These are phyloP conservation scores for Mallotus villosus DNA, from an alignment of 2,797 vertebrate genomes.

Conservation along the genomic window DNA sequence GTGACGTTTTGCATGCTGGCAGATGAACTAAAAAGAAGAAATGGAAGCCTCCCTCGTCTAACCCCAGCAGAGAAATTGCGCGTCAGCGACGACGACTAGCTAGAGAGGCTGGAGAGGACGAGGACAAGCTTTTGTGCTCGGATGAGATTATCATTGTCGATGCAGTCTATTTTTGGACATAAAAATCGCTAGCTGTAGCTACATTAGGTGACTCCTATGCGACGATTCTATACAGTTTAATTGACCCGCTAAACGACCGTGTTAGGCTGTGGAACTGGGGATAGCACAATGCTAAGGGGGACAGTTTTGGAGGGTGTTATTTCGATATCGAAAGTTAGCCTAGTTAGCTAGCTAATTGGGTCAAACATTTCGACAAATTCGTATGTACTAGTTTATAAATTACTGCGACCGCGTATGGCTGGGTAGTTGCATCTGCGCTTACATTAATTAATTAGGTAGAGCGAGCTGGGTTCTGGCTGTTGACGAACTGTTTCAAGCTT, in stretches of 20 bases:
- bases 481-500: too few relatives aligned
- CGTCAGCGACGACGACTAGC: conserved; percentile 55
- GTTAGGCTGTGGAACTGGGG: conserved; percentile 15
- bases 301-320: conserved; percentile 20
- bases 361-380: not conserved
- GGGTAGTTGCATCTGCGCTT: not conserved
- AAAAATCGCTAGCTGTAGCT: conserved; percentile 47
- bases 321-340: conserved; percentile 6
- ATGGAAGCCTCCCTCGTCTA: conserved; percentile 45
- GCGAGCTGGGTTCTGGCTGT: not conserved
- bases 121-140: conserved; percentile 51
- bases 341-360: not conserved
- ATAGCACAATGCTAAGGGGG: conserved; percentile 40
- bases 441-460: not conserved
- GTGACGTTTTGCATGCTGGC: conserved; percentile 60
- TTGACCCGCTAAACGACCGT: not conserved
- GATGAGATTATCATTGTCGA: conserved; percentile 62
- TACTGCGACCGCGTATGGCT: not conserved
- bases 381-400: fast-evolving
- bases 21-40: conserved; percentile 55
- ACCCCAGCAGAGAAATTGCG: conserved; percentile 49
- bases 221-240: not conserved
- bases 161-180: conserved; percentile 72
- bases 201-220: conserved; percentile 34
- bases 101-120: conserved; percentile 47